These are phyloP conservation scores for Nesometra sesokonis DNA, from an alignment of 35 echinoderm and acorn worm species.

Conservation along the genomic window DNA sequence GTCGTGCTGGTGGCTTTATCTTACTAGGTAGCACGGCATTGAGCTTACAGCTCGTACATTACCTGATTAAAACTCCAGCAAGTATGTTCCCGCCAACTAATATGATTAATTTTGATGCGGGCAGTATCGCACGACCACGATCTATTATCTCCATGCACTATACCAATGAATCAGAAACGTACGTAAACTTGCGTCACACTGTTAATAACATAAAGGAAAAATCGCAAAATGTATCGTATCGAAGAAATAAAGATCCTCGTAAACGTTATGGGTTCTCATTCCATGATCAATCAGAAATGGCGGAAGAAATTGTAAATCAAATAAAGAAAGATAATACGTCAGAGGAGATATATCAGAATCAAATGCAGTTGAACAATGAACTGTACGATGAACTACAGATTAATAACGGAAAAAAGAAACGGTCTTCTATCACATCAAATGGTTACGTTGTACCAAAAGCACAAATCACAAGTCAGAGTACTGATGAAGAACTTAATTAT, in stretches of 20 bases:
- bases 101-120: not conserved
- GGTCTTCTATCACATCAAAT: not conserved
- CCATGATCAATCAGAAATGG: not conserved
- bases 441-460: not conserved
- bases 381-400: not conserved
- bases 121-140: not conserved
- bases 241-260: not conserved
- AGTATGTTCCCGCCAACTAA: conserved; percentile 52
- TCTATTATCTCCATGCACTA: not conserved
- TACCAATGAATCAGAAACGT: not conserved
- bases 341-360: not conserved
- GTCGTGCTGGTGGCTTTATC: conserved; percentile 58
- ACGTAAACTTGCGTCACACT: not conserved
- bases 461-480: not conserved
- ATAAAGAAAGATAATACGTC: not conserved
- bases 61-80: conserved; percentile 61
- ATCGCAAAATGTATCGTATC: not conserved
- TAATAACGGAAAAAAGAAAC: not conserved
- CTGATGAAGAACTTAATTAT: not conserved
- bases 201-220: not conserved
- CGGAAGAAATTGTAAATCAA: not conserved
- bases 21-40: conserved; percentile 74
- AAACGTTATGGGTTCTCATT: not conserved
- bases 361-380: not conserved
- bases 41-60: conserved; percentile 70